Evolutionary conservation across 2,113 vertebrate species (phyloP).

Genomic region (Synchiropus splendidus): DNA sequence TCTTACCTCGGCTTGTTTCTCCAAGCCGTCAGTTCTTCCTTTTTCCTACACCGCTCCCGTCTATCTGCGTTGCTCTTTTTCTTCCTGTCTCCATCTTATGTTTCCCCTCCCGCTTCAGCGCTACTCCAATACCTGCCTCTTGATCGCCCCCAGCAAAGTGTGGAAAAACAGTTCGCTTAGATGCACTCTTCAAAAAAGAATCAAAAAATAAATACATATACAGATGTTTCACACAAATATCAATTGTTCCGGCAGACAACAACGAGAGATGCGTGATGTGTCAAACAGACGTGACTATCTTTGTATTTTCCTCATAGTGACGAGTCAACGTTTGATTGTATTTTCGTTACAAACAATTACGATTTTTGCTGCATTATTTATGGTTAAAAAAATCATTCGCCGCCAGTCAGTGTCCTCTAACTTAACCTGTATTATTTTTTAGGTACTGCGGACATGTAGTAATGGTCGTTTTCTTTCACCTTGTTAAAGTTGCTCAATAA

Average conservation of each 20-base stretch:
- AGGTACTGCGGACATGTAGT: no score
- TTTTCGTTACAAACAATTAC: no score
- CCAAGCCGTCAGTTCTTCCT: slow-evolving; percentile 33
- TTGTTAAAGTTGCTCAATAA: no score
- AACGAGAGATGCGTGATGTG: slow-evolving; percentile 8
- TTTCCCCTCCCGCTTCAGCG: slow-evolving; percentile 21
- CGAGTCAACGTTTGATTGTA: no score
- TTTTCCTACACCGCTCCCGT: slow-evolving; percentile 27
- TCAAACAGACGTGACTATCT: not conserved
- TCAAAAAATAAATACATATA: slow-evolving; percentile 5
- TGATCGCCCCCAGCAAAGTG: slow-evolving; percentile 45
- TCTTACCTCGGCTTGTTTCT: not conserved
- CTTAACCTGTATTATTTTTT: no score
- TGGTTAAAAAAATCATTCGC: no score
- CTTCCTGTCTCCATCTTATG: slow-evolving; percentile 4
- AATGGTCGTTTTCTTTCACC: no score
- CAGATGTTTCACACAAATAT: slow-evolving; percentile 12
- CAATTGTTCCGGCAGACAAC: slow-evolving; percentile 24
- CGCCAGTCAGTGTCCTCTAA: no score
- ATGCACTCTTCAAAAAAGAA: slow-evolving; percentile 2
- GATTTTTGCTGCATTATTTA: no score
- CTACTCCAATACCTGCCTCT: slow-evolving; percentile 47
- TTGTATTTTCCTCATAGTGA: no score
- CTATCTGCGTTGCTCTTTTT: slow-evolving; percentile 17
- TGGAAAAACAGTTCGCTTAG: slow-evolving; percentile 23